These are phyloP conservation scores for Eubasilissa regina DNA, from an alignment of 1,140 invertebrate genomes.

Conservation along the genomic window DNA sequence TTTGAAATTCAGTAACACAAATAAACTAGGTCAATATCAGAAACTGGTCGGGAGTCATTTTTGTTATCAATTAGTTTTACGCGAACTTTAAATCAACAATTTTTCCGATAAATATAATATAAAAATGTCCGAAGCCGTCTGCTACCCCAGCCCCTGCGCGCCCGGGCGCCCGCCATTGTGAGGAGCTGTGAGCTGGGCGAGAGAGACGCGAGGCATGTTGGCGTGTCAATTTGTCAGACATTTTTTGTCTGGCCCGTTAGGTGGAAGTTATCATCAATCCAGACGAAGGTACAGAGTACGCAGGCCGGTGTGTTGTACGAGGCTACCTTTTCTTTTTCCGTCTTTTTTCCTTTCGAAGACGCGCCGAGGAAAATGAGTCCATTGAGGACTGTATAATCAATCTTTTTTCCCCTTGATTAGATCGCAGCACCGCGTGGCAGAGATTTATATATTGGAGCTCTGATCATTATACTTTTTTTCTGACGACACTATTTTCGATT, in stretches of 20 bases:
- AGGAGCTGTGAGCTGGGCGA: background rate
- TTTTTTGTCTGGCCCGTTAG: conserved; percentile 51
- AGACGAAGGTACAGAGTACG: conserved; percentile 26
- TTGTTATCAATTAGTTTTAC: too few relatives aligned
- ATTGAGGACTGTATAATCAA: conserved; percentile 41
- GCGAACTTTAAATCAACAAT: too few relatives aligned
- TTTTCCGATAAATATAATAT: too few relatives aligned
- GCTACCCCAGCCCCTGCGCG: too few relatives aligned
- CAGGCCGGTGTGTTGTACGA: conserved; percentile 20
- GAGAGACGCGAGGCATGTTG: conserved; percentile 38
- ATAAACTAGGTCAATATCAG: too few relatives aligned
- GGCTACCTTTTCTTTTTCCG: conserved; percentile 26
- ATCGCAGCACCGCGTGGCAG: conserved; percentile 36
- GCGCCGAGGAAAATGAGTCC: conserved; percentile 36
- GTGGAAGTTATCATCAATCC: conserved; percentile 51
- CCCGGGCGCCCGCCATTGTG: background rate
- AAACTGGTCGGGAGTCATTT: too few relatives aligned
- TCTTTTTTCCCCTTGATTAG: conserved; percentile 43
- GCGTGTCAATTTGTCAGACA: conserved; percentile 56
- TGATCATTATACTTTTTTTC: conserved; percentile 2
- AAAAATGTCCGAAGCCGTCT: too few relatives aligned
- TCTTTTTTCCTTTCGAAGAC: conserved; percentile 13
- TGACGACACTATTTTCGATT: too few relatives aligned
- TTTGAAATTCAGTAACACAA: too few relatives aligned
- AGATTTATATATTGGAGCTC: conserved; percentile 31